Conservation (phyloP, 2,113 vertebrate genomes). For the Thalassarche chlororhynchos region DNA sequence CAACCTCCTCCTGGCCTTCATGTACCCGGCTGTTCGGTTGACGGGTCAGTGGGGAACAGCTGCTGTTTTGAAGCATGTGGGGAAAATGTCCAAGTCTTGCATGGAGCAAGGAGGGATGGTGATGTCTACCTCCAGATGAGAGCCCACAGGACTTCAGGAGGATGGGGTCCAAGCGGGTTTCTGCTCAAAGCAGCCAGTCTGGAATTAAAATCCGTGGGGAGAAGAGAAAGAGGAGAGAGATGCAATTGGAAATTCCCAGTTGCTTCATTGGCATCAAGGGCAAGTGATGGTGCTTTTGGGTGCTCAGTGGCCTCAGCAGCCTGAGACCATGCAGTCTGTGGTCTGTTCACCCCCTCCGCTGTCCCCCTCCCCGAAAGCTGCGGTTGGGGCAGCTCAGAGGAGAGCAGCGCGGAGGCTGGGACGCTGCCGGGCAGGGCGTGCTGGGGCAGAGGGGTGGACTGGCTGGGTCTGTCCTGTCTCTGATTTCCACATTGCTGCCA, state of each 20-base stretch:
- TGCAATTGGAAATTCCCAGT: background rate
- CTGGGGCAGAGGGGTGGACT: background rate
- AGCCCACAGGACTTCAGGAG: background rate
- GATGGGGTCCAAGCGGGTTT: background rate
- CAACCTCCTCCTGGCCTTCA: background rate
- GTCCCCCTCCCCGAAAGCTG: background rate
- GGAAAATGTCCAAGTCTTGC: background rate
- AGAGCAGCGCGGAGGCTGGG: background rate
- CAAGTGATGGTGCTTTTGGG: background rate
- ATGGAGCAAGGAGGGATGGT: no score
- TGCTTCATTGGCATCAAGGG: background rate
- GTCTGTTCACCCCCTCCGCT: background rate
- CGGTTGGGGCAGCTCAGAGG: background rate
- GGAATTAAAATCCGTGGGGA: background rate
- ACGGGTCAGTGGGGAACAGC: background rate
- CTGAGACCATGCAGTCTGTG: background rate
- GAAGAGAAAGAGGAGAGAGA: background rate
- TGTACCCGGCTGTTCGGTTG: fast-evolving
- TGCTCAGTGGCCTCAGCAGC: background rate
- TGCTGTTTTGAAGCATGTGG: background rate
- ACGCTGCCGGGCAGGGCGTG: fast-evolving
- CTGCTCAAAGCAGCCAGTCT: background rate
- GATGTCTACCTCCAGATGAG: background rate
- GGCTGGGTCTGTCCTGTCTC: background rate
- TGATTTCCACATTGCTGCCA: background rate